Percentiles rank a stretch among this genome's conserved stretches.
Evolutionary conservation across 2,113 vertebrate genomes (phyloP).

Genomic region (Podocnemis expansa): DNA sequence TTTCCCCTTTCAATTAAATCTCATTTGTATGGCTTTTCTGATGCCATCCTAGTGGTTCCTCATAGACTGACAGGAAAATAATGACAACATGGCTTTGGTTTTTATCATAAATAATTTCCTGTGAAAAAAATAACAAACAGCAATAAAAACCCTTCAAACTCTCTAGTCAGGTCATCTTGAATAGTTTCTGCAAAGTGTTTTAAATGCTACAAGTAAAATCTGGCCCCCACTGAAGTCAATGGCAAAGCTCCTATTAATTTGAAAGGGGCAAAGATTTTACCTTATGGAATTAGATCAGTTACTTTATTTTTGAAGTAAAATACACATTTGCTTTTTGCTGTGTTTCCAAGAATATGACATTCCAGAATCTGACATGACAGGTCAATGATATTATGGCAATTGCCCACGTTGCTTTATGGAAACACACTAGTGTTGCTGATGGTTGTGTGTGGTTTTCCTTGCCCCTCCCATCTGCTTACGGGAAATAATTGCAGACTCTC

Average conservation of each 20-base stretch:
- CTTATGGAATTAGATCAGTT: accelerated
- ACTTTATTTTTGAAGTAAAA: accelerated
- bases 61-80: neutral
- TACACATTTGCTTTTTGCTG: accelerated
- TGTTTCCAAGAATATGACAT: neutral
- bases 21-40: neutral
- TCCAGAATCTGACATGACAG: accelerated
- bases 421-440: neutral
- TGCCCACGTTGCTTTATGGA: neutral
- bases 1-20: neutral
- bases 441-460: too few species aligned
- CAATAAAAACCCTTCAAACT: neutral
- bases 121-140: neutral
- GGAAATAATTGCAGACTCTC: neutral
- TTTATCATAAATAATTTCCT: neutral
- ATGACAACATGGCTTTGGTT: neutral
- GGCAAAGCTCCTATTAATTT: accelerated
- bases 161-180: neutral
- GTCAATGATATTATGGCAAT: neutral
- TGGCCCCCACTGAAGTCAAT: neutral
- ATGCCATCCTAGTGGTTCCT: neutral
- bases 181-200: accelerated
- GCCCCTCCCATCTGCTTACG: too few species aligned
- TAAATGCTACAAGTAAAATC: neutral
- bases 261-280: accelerated